Percentiles rank a stretch among this genome's conserved stretches.
Evolutionary conservation across 2,797 vertebrate genomes (phyloP).

Genomic region (Anguilla marmorata): DNA sequence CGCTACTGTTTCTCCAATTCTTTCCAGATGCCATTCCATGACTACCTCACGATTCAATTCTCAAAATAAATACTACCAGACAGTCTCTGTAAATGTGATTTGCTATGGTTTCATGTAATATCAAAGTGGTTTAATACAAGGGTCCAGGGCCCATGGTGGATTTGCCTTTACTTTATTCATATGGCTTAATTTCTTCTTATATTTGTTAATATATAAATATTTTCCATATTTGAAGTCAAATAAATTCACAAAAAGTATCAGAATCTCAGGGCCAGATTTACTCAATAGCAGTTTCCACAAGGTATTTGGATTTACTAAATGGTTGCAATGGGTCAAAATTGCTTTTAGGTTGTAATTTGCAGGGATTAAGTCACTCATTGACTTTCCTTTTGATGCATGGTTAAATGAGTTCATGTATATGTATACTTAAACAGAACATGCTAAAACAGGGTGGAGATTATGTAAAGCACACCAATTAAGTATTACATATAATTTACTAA

Average conservation of each 20-base stretch:
- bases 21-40: neutral
- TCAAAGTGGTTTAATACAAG: neutral
- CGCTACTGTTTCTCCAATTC: neutral
- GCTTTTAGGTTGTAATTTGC: too few relatives aligned
- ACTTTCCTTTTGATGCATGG: too few relatives aligned
- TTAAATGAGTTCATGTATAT: too few relatives aligned
- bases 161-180: neutral
- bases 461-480: too few relatives aligned
- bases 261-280: too few relatives aligned
- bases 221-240: neutral
- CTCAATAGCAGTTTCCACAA: too few relatives aligned
- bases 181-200: neutral
- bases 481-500: too few relatives aligned
- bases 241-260: neutral
- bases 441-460: too few relatives aligned
- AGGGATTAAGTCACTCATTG: too few relatives aligned
- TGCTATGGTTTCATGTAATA: conserved; percentile 14
- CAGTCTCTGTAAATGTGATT: conserved; percentile 13
- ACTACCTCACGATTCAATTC: conserved; percentile 1
- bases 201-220: neutral
- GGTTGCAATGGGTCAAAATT: too few relatives aligned
- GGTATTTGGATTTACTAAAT: too few relatives aligned
- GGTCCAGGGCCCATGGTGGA: neutral
- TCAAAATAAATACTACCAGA: conserved; percentile 7
- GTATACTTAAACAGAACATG: too few relatives aligned